Evolutionary conservation across 2,797 vertebrate species (phyloP).

Genomic region (Chaenodraco wilsoni): DNA sequence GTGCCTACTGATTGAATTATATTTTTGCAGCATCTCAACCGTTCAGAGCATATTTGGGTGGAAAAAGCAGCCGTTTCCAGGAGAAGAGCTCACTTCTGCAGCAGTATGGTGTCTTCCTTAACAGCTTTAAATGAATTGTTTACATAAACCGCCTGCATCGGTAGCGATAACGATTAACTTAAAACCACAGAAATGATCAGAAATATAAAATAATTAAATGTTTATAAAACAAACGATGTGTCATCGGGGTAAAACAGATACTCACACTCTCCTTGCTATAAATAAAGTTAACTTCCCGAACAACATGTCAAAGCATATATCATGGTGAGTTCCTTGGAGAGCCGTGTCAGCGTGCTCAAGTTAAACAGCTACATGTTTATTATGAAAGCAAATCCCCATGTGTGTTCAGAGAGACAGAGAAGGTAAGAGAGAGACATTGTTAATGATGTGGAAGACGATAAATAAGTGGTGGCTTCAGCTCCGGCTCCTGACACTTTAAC

Average conservation of each 20-base stretch:
- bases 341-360: constrained; percentile 41
- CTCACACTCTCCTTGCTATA: constrained; percentile 3
- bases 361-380: constrained; percentile 61
- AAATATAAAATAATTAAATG: constrained; percentile 2
- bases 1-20: constrained; percentile 38
- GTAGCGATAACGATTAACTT: not conserved
- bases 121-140: constrained; percentile 2
- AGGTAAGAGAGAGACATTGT: constrained; percentile 45
- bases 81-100: not conserved
- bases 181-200: not conserved
- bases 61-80: constrained; percentile 25
- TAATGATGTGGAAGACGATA: constrained; percentile 67
- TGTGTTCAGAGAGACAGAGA: constrained; percentile 46
- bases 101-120: not conserved
- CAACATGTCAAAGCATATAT: constrained; percentile 37
- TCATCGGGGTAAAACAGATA: no score
- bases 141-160: not conserved
- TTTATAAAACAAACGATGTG: not conserved
- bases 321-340: constrained; percentile 13
- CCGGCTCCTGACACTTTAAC: constrained; percentile 71
- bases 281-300: constrained; percentile 31
- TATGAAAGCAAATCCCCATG: constrained; percentile 56
- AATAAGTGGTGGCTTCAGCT: constrained; percentile 59
- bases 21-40: constrained; percentile 28
- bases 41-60: constrained; percentile 25